A percentile compares a stretch with the other conserved stretches of the same genome.
These are phyloP conservation scores for Branchinecta sandiegonensis DNA, from an alignment of 2,888 invertebrate species.

Conservation along the genomic window DNA sequence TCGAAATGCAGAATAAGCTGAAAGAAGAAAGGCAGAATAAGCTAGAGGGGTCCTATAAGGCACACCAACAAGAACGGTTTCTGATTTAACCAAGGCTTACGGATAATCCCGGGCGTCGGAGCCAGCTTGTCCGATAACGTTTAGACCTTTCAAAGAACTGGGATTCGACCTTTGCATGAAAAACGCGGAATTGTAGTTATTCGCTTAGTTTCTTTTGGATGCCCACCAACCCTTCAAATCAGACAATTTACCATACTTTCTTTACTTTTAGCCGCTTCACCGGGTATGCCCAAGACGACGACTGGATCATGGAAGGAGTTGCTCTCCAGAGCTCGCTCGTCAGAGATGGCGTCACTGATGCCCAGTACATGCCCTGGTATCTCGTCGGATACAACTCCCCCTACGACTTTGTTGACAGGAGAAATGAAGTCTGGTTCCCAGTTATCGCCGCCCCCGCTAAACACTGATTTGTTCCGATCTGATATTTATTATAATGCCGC, in stretches of 20 bases:
- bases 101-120: no score
- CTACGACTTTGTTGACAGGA: slow-evolving; percentile 17
- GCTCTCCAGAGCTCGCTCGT: not conserved
- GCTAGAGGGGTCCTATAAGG: no score
- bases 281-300: not conserved
- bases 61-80: no score
- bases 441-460: not conserved
- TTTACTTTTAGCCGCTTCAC: not conserved
- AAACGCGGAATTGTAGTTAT: no score
- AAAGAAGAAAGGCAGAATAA: no score
- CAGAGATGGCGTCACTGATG: slow-evolving; percentile 7
- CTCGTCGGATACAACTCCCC: slow-evolving; percentile 16
- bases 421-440: slow-evolving; percentile 21
- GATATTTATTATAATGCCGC: not conserved
- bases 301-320: not conserved
- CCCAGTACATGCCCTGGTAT: slow-evolving; percentile 18
- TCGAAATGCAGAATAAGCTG: no score
- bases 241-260: not conserved
- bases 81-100: no score
- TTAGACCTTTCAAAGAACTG: no score
- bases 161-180: no score
- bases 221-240: no score
- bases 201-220: no score
- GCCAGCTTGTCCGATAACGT: no score
- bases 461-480: slow-evolving; percentile 1